phyloP scores from a whole-genome alignment of 92 coral and sea anemone genomes.

The Anthopleura xanthogrammica region DNA sequence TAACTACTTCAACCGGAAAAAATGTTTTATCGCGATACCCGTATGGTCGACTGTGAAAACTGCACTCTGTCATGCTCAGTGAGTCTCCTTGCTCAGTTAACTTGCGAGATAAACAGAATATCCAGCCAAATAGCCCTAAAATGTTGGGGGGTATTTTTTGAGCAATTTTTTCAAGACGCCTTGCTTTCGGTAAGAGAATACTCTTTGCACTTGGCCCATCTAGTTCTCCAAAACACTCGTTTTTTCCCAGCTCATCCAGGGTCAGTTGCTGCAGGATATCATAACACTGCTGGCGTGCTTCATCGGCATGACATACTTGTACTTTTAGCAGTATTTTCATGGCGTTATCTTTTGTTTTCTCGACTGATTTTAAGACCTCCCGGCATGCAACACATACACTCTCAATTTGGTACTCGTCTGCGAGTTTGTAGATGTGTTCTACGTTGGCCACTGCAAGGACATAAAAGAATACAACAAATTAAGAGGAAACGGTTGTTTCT shows the following conservation, averaged over 20 bases:
- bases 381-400: neutral
- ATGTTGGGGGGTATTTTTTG: too few species aligned
- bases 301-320: neutral
- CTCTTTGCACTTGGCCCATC: neutral
- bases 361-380: neutral
- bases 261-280: neutral
- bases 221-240: neutral
- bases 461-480: neutral
- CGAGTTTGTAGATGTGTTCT: constrained; percentile 3
- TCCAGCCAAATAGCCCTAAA: too few species aligned
- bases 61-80: too few species aligned
- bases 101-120: too few species aligned
- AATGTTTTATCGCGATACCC: too few species aligned
- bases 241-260: neutral
- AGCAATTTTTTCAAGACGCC: neutral
- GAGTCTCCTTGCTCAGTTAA: too few species aligned
- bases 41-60: too few species aligned
- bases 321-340: neutral
- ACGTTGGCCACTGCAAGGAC: constrained; percentile 1
- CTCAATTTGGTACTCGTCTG: constrained; percentile 9
- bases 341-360: neutral
- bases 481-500: too few species aligned
- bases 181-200: neutral
- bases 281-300: constrained; percentile 13
- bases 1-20: too few species aligned